These are phyloP conservation scores for Platycercus adscitus DNA, from an alignment of 2,113 vertebrate genomes.

Conservation along the genomic window DNA sequence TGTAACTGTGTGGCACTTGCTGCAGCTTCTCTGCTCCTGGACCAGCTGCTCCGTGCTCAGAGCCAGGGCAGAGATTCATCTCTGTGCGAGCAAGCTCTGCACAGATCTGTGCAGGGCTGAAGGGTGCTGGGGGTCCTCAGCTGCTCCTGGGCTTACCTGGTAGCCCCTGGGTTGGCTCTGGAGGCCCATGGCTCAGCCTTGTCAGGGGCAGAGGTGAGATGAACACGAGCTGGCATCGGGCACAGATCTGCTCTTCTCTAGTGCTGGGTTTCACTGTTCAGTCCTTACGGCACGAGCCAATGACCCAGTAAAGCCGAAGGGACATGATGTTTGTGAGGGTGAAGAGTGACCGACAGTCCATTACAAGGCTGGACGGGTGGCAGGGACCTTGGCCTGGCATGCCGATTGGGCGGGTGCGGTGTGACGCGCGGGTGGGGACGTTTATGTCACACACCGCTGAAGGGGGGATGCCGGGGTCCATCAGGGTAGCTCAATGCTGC, in stretches of 20 bases:
- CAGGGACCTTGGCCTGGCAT: no score
- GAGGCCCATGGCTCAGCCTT: not conserved
- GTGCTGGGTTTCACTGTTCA: not conserved
- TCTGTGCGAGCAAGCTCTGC: fast-evolving
- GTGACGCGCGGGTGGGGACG: not conserved
- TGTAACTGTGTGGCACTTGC: no score
- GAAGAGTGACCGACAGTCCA: fast-evolving
- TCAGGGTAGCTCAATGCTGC: not conserved
- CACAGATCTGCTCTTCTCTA: not conserved
- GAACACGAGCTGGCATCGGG: not conserved
- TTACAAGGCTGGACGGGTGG: not conserved
- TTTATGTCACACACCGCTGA: fast-evolving
- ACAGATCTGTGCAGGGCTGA: fast-evolving
- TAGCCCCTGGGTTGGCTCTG: not conserved
- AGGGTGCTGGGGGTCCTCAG: fast-evolving
- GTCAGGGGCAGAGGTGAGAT: no score
- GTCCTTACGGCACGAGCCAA: fast-evolving
- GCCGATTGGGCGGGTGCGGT: fast-evolving
- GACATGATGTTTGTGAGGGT: not conserved
- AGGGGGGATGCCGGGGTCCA: no score
- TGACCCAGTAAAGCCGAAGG: not conserved
- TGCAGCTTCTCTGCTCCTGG: not conserved
- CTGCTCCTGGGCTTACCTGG: not conserved
- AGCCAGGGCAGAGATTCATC: not conserved
- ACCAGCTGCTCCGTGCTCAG: fast-evolving